Evolutionary conservation across 2,113 vertebrate species (phyloP), one percentile per base, ranked within the genome.

Genomic region (Petrocephalus zakoni): DNA sequence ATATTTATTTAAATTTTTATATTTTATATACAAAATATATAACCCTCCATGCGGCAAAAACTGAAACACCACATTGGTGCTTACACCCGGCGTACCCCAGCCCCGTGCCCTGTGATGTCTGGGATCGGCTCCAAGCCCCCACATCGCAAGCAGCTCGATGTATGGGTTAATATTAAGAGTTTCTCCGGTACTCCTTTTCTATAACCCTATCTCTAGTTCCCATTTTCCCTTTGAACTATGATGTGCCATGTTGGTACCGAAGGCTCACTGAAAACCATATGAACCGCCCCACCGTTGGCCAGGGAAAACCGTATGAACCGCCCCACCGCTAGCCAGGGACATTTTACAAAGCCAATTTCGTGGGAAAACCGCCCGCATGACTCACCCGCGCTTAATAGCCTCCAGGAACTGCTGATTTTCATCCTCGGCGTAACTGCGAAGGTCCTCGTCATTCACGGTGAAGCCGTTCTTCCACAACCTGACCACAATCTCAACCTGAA

Each of bases 401-500:
- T 98, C 97, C 92, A 99, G 94, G 94, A 99, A 99, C 87, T 97
- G 96, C 89, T 97, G 97, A 93, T 97, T 98, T 92, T 96, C 95
- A 90, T 94, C 93, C 52, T 95, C 90, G 19, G 94, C 29, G 82
- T 99, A 99, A 92, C 96, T 97, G 89, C 97, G 96, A 87, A 99
- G 97, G 88, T 97, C 96, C 51, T 97, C 93, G 0, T 97, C 96
- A 0, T 99, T 98, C 1, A 99, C 95, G 0, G 97, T 98, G 91
- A 99, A 99, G 11, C 98, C 98, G 0, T 99, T 97, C 93, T 98
- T 98, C 97, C 98, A 99, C 90, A 99, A 95, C 91, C 97, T 96
- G 92, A 99, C 97, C 91, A 96, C 96, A 91, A 99, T 92, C 93
- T 98, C 97, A 88, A 96, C 97, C 98, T 99, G 92, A 1, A 93